A percentile compares a stretch with the other conserved stretches of the same genome.
These are phyloP conservation scores for Sepiola atlantica DNA, from an alignment of 2,888 invertebrate species.

Conservation along the genomic window DNA sequence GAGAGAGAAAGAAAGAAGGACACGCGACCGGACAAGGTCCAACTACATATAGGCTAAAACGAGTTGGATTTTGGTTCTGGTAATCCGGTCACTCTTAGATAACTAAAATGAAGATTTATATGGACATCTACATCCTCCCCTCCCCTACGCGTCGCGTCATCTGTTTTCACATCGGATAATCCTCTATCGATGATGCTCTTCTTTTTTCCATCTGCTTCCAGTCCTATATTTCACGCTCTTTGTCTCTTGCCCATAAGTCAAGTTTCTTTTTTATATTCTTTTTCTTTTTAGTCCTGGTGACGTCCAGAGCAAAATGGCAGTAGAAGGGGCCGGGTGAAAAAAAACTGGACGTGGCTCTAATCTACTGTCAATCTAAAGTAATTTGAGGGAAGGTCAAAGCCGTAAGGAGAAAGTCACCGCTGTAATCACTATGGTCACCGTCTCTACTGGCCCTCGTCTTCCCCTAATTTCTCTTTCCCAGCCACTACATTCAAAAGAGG, in stretches of 20 bases:
- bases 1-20: too few species aligned
- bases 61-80: neutral
- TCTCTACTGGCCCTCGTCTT: neutral
- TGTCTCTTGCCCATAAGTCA: neutral
- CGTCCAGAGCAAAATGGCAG: neutral
- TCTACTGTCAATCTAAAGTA: constrained; percentile 21
- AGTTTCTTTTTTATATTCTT: neutral
- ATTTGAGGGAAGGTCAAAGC: constrained; percentile 15
- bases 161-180: neutral
- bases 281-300: neutral
- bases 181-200: neutral
- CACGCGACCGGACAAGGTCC: neutral
- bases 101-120: neutral
- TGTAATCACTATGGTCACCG: neutral
- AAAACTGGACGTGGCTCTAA: neutral
- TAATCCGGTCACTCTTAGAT: neutral
- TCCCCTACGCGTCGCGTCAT: too few species aligned
- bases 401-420: neutral
- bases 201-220: neutral
- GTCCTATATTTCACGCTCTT: neutral
- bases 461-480: neutral
- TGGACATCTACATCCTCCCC: neutral
- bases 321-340: neutral
- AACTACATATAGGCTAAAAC: neutral
- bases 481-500: neutral